A percentile compares a stretch with the other conserved stretches of the same genome.
phyloP scores from a whole-genome alignment of 2,113 vertebrate genomes.

The Agelaius tricolor region DNA sequence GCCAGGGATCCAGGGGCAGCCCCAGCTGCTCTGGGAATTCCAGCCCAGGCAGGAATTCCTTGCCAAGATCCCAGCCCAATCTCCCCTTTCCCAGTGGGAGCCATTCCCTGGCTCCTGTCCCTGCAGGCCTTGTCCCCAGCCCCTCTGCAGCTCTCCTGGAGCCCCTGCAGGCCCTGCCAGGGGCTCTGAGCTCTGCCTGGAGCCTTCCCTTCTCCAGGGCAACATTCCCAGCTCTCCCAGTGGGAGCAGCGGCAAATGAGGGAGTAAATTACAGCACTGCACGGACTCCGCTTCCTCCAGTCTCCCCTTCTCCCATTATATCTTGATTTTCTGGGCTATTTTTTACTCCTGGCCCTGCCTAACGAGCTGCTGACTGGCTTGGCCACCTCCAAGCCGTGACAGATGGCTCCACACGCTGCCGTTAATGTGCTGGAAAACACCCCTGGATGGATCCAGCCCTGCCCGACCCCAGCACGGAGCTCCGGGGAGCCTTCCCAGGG shows the following conservation, averaged over 20 bases:
- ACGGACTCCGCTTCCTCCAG: neutral
- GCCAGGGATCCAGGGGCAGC: neutral
- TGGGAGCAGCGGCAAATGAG: neutral
- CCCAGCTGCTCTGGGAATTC: neutral
- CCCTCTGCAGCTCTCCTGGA: neutral
- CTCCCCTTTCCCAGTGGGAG: neutral
- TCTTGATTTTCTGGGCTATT: neutral
- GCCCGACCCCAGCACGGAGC: neutral
- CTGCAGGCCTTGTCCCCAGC: neutral
- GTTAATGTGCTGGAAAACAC: slow-evolving; percentile 13
- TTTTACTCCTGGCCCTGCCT: neutral
- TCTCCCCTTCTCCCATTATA: neutral
- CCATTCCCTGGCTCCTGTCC: neutral
- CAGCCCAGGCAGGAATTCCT: rapidly evolving
- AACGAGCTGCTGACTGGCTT: slow-evolving; percentile 13
- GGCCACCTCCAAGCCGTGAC: slow-evolving; percentile 18
- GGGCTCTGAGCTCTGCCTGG: neutral
- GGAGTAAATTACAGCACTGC: neutral
- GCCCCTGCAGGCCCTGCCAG: neutral
- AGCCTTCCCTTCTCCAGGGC: neutral
- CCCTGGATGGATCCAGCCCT: neutral
- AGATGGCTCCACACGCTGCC: slow-evolving; percentile 18
- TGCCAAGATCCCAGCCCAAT: neutral
- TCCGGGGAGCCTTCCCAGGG: neutral
- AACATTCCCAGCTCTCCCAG: neutral